A percentile compares a stretch with the other conserved stretches of the same genome.
Conservation (phyloP, 2,797 vertebrate genomes). For the Poeciliopsis paucimaculata region DNA sequence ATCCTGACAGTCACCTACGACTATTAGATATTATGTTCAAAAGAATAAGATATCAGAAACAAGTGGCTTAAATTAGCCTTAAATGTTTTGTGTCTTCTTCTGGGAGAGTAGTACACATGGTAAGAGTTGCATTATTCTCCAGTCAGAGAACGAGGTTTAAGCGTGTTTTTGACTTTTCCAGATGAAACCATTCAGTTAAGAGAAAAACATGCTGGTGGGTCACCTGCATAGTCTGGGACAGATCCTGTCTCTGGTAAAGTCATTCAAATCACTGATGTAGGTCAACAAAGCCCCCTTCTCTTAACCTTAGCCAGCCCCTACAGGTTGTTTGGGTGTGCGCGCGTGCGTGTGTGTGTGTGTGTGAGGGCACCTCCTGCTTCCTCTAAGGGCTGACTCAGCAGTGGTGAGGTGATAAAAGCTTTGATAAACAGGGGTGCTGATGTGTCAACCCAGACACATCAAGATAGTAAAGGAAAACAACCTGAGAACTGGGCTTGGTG, state of each 20-base stretch:
- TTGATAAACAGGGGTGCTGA: slow-evolving; percentile 78
- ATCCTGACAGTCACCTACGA: neutral
- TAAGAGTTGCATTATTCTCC: slow-evolving; percentile 16
- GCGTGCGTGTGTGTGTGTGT: slow-evolving; percentile 22
- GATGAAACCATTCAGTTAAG: slow-evolving; percentile 30
- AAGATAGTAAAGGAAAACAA: slow-evolving; percentile 60
- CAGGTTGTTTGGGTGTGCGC: slow-evolving; percentile 33
- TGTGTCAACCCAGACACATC: slow-evolving; percentile 73
- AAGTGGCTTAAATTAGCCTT: neutral
- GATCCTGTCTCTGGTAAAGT: slow-evolving; percentile 75
- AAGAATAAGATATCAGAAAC: neutral
- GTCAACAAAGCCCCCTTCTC: slow-evolving; percentile 43
- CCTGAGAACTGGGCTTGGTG: slow-evolving; percentile 23
- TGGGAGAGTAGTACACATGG: neutral
- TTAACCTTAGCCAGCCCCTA: slow-evolving; percentile 29
- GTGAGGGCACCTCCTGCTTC: slow-evolving; percentile 64
- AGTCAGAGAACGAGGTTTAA: slow-evolving; percentile 7
- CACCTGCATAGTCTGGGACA: slow-evolving; percentile 61
- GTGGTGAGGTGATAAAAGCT: slow-evolving; percentile 75
- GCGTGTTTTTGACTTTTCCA: slow-evolving; percentile 26
- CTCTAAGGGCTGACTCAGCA: slow-evolving; percentile 56
- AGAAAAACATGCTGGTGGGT: slow-evolving; percentile 65
- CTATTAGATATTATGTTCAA: neutral
- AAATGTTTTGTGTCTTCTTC: neutral
- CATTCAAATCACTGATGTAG: slow-evolving; percentile 62